Evolutionary conservation across 2,888 invertebrate species (phyloP), one percentile per base, ranked within the genome.

Genomic region (Nephrotoma guestfalica): DNA sequence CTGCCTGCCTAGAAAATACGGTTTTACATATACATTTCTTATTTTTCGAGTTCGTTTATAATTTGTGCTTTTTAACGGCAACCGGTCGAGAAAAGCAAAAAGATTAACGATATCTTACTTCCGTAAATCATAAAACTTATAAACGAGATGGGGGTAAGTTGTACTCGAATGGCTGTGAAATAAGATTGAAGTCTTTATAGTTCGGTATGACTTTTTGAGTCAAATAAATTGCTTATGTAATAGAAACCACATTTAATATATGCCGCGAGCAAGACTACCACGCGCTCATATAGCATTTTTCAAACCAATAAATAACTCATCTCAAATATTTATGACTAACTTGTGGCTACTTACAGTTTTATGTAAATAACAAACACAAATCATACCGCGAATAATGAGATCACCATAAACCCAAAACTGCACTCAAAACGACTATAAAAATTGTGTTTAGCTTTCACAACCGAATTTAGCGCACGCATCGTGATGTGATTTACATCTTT

Each of bases 31-130:
- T 30, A 30, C 43, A 30, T 30, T 71, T 71, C 30, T 30, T 15
- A 15, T 15, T 51, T 71, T 6, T 71, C 18, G 71, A 71, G 18
- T 71, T 71, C 71, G 9, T 71, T 30, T 43, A 43, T 71, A 7
- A 4, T 71, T 71, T 71, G 71, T 71, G 71, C 71, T 71, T 71
- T 71, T 71, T 71, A 71, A 71, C 30, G 71, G 71, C 30, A 71
- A 71, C 71, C 71, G 71, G 71, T 71, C 71, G 30, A 71, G 9
- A 18, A 41, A 84, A 41, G 41, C n/a, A 84, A 84, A 41, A 84
- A 84, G 84, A 84, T 84, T 84, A 84, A 84, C 84, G 84, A 84
- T 84, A 84, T 84, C 71, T 84, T 84, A 84, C 41, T 41, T 84
- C 84, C 84, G 84, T 41, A 84, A 84, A 41, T 84, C 42, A 84